These are phyloP conservation scores for Pelecanoides urinatrix DNA, from an alignment of 2,113 vertebrate genomes.

Conservation along the genomic window DNA sequence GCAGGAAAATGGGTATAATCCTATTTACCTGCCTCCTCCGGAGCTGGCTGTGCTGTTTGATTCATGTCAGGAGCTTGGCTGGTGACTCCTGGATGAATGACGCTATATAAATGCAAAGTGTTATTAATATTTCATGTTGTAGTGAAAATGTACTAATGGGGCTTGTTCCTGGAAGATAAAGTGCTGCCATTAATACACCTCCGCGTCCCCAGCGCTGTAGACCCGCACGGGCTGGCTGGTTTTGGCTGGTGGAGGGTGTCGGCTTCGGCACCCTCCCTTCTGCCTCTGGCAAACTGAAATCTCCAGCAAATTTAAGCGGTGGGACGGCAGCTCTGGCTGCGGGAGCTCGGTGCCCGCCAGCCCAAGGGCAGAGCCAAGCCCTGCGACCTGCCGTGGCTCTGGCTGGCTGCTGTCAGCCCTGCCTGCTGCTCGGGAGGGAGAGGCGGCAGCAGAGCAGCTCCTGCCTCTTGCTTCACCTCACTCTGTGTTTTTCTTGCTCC, in stretches of 20 bases:
- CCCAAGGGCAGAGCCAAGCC: background rate
- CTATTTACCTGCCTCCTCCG: background rate
- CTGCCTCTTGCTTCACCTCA: background rate
- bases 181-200: constrained; percentile 23
- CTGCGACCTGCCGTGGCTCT: too few species aligned
- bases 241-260: background rate
- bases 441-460: background rate
- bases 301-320: background rate
- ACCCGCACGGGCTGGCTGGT: background rate
- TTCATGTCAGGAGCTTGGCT: constrained; percentile 34
- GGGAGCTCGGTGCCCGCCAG: background rate
- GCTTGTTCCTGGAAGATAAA: constrained; percentile 56
- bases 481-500: background rate
- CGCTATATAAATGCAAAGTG: constrained; percentile 59
- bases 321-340: background rate
- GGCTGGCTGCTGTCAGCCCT: background rate
- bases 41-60: background rate
- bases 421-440: background rate
- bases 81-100: constrained; percentile 51
- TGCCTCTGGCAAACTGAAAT: background rate
- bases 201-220: background rate
- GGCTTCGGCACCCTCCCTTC: background rate
- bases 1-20: background rate
- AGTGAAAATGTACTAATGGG: constrained; percentile 57
- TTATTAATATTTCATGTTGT: constrained; percentile 66